Base-by-base conservation (phyloP, 2,888 invertebrate genomes). In the Flexamia atlantica region DNA sequence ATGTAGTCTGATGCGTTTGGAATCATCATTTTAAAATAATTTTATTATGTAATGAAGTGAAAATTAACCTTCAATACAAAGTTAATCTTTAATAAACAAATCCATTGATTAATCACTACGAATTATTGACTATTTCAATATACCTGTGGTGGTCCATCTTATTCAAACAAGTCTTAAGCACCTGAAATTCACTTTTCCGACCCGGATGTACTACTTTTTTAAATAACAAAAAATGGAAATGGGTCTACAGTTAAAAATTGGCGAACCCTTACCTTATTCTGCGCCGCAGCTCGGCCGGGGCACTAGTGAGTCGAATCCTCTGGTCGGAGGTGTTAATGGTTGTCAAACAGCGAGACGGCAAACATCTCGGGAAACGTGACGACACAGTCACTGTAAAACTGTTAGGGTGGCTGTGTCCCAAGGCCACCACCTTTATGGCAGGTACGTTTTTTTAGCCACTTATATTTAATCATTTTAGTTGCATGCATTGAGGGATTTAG, bases 331-430 rank as follows among this genome's bases (percentile, higher is more conserved):
- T n/a, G 79, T 28, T 79, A 79, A 79, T 79, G 79, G 79, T 17
- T 50, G 79, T 53, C 79, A 79, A 79, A 79, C 79, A 79, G 23
- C n/a, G 46, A n/a, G 23, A 23, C 28, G 20, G 72, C 72, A 72
- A 72, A 72, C 76, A 76, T 76, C 76, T 76, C 50, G 25, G 57
- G 25, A 57, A 79, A 79, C 57, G 17, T 79, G 79, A 79, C 57
- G 79, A 9, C 79, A 79, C 64, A 28, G 53, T 30, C 64, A 57
- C 57, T 57, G 64, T 53, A 53, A 46, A 53, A 53, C 53, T 46
- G 23, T 23, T 53, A 53, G 53, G 53, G 53, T 53, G 20, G 20
- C 53, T 20, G 14, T 7, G 10, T 53, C 53, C 12, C 53, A 53
- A 64, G 64, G 64, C 28, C 64, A 57, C 9, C 23, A 23, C 36